Evolutionary conservation across 2,797 vertebrate species (phyloP), one percentile per base, ranked within the genome.

Genomic region (Gallinago nigripennis): DNA sequence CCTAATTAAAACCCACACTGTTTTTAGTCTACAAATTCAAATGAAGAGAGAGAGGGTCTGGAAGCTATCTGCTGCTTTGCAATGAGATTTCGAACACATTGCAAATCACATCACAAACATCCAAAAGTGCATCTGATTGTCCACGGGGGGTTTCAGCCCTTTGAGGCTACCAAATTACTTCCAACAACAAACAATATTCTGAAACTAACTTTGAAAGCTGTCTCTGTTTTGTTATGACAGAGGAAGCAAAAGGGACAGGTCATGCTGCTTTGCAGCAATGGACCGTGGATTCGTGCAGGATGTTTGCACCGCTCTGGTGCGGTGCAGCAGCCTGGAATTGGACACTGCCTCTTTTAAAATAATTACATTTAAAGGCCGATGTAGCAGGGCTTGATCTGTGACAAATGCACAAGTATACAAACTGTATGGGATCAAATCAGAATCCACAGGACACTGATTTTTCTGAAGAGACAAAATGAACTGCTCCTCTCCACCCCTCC

Each of bases 1-100:
- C 72, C 79, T 88, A 94, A 95, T 88, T 94, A 91, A 94, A 91
- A 69, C 30, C 28, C 41, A 57, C 57, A 48, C 24, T 64, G 65
- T 1, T 92, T 91, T 89, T 77, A 82, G 57, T 56, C 58, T 85
- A 81, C 56, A 81, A 41, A 90, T 61, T 41, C 50, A 78, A 56
- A 87, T 28, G 54, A 51, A 86, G 35, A 64, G 54, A 72, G 20
- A 23, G 20, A 8, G 18, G 86, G 27, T 28, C 65, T 81, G 37
- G 31, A 90, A 94, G 57, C 31, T 80, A n/a, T 27, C 70, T 82
- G 37, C 57, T 92, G 73, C 46, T 86, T 79, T 71, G 77, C 68
- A 79, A 17, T 54, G 33, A 79, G 35, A 13, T 61, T 94, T 82
- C 35, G 76, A 86, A 86, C 31, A 82, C 41, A 28, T 8, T 7